phyloP scores from a whole-genome alignment of 2,888 invertebrate species.

The Pristionchus mayeri region DNA sequence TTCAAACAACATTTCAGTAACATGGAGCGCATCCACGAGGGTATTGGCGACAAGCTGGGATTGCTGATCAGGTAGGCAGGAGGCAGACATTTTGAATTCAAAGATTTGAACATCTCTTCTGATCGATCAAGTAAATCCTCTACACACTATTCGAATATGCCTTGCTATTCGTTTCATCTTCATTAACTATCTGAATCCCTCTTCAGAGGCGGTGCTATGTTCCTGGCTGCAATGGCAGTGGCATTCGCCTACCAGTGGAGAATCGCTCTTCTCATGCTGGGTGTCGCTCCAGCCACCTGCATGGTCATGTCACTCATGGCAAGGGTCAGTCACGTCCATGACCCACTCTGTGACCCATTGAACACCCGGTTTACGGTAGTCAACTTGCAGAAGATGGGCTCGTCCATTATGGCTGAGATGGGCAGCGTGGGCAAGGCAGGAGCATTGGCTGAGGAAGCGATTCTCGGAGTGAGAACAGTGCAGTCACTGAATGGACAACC shows the following conservation, averaged over 20 bases:
- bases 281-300: slow-evolving; percentile 66
- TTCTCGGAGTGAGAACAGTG: slow-evolving; percentile 68
- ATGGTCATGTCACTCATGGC: slow-evolving; percentile 69
- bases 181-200: neutral
- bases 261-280: slow-evolving; percentile 67
- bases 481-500: slow-evolving; percentile 70
- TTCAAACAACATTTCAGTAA: slow-evolving; percentile 53
- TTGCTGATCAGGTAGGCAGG: slow-evolving; percentile 63
- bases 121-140: neutral
- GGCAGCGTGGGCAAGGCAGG: slow-evolving; percentile 66
- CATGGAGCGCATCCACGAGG: slow-evolving; percentile 67
- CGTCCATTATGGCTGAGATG: slow-evolving; percentile 60
- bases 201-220: slow-evolving; percentile 61
- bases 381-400: slow-evolving; percentile 61
- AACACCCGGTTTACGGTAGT: neutral
- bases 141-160: neutral
- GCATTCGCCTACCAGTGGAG: slow-evolving; percentile 68
- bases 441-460: slow-evolving; percentile 68
- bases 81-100: too few relatives aligned
- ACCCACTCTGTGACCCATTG: neutral
- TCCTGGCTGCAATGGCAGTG: slow-evolving; percentile 62
- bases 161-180: neutral
- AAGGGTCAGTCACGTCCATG: slow-evolving; percentile 54
- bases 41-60: slow-evolving; percentile 70
- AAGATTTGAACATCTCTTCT: too few relatives aligned